Base-by-base conservation (phyloP, 2,113 vertebrate species). In the Eurystomus gularis region DNA sequence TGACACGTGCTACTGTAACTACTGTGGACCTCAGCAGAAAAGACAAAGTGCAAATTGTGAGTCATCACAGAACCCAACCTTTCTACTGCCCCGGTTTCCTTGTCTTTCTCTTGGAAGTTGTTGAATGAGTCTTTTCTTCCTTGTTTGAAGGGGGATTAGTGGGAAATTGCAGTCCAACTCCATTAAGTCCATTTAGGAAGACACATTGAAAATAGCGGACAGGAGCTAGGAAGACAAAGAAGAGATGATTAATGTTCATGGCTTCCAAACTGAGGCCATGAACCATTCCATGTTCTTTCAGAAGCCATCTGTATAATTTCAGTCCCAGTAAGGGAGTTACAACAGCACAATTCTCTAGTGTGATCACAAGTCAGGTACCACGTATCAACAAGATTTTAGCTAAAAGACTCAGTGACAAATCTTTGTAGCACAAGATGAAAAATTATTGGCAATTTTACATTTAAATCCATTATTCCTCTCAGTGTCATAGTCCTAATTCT, bases 141-240 rank as follows among this genome's bases (percentile, higher is more conserved):
- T 96, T 96, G 24, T 31, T 91, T 51, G 97, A 82, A 37, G 95
- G 95, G 49, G 95, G 57, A 75, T 97, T 98, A 86, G 97, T 93
- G 42, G 98, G 96, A 95, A 98, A 98, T 82, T 98, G 97, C 93
- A 98, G 97, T 80, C 97, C 98, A 57, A 98, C 98, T 92, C 98
- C 98, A 51, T 98, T 98, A 94, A 97, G 94, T 49, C 97, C 98
- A 77, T 98, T 97, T 96, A 98, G 77, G 94, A 98, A 98, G 88
- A 98, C 97, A 73, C 98, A 98, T 2, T 98, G 98, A 94, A 98
- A 98, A 94, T 98, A 98, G 88, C 98, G 98, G 79, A 98, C 97
- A 68, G 98, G 97, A 97, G 82, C 98, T 98, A 75, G 52, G 84
- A 71, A 95, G 95, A 79, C 12, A 94, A 92, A 75, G 54, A 87